Evolutionary conservation across 2,113 vertebrate genomes (phyloP).

Genomic region (Engraulis encrasicolus): DNA sequence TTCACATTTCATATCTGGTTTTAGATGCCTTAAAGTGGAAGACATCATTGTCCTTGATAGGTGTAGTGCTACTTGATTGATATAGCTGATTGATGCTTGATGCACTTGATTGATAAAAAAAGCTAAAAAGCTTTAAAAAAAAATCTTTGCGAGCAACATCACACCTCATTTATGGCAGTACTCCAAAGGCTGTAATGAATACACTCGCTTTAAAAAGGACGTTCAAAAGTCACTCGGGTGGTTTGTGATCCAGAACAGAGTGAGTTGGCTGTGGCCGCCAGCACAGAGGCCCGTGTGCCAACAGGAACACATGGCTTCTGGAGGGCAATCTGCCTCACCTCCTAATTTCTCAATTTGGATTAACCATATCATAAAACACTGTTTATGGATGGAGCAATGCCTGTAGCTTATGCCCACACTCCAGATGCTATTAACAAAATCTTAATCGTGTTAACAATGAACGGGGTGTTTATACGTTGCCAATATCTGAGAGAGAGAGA

Average conservation of each 20-base stretch:
- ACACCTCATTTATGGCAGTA: not conserved
- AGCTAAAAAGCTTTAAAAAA: not conserved
- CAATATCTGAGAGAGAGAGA: not conserved
- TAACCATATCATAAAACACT: slow-evolving; percentile 1
- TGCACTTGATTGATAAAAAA: not conserved
- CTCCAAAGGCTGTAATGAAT: slow-evolving; percentile 5
- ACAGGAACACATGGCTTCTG: slow-evolving; percentile 7
- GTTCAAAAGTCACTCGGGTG: not conserved
- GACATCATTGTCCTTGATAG: too few relatives aligned
- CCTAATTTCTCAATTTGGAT: slow-evolving; percentile 16
- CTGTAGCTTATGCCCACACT: too few relatives aligned
- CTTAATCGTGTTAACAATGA: too few relatives aligned
- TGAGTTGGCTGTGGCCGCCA: not conserved
- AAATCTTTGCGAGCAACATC: not conserved
- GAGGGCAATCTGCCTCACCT: not conserved
- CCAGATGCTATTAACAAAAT: too few relatives aligned
- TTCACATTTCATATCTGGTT: not conserved
- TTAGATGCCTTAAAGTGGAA: not conserved
- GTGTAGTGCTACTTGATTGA: too few relatives aligned
- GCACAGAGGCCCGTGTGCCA: not conserved
- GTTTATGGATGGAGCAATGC: not conserved
- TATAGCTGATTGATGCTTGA: too few relatives aligned
- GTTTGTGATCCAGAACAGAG: not conserved
- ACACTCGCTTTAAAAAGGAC: not conserved
- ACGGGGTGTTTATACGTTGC: too few relatives aligned